phyloP scores from a whole-genome alignment of 2,797 vertebrate genomes.

The Pseudopleuronectes americanus region DNA sequence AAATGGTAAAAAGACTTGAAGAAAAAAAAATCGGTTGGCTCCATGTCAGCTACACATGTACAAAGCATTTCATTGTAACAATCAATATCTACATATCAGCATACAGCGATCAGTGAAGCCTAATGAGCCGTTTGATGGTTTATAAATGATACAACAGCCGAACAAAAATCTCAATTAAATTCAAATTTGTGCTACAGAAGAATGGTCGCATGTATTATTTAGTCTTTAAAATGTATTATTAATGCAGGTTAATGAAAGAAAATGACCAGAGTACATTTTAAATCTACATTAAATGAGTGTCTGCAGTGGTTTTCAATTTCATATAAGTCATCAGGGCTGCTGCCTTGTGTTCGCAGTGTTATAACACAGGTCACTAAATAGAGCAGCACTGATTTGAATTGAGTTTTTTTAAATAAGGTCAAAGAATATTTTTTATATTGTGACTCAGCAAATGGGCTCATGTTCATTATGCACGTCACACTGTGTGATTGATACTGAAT shows the following conservation, averaged over 20 bases:
- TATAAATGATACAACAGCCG: conserved; percentile 59
- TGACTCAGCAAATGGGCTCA: conserved; percentile 29
- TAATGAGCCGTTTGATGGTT: conserved; percentile 44
- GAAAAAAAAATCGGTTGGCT: neutral
- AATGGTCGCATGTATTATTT: conserved; percentile 61
- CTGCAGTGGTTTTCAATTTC: conserved; percentile 8
- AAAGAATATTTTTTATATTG: conserved; percentile 1
- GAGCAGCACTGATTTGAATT: conserved; percentile 51
- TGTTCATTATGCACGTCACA: conserved; percentile 11
- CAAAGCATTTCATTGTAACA: conserved; percentile 19
- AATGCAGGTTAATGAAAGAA: conserved; percentile 71
- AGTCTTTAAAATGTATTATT: conserved; percentile 69
- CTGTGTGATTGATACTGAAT: conserved; percentile 33
- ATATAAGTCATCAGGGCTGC: neutral
- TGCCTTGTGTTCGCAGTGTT: neutral
- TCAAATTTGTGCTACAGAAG: conserved; percentile 52
- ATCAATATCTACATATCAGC: conserved; percentile 23
- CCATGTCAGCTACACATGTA: neutral
- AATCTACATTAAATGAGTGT: conserved; percentile 16
- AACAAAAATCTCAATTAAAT: conserved; percentile 62
- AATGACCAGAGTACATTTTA: conserved; percentile 42
- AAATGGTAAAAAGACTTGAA: conserved; percentile 7
- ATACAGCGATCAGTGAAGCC: conserved; percentile 26
- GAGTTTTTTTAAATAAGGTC: conserved; percentile 27
- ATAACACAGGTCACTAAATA: conserved; percentile 26